Evolutionary conservation across 2,113 vertebrate genomes (phyloP).

Genomic region (Thomomys bottae): DNA sequence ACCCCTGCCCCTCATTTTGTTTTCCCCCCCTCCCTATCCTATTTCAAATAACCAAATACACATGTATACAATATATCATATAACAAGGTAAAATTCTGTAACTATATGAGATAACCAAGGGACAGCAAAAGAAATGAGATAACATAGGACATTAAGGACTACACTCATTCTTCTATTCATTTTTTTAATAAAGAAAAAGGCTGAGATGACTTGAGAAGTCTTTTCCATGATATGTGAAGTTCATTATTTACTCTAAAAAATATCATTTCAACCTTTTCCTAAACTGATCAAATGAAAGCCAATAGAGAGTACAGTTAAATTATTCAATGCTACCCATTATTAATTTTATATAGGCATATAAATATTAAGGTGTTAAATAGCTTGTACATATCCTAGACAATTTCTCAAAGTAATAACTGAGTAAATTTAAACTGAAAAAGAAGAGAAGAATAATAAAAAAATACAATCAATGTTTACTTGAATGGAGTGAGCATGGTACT

Average conservation of each 20-base stretch:
- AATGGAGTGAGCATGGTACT: not conserved
- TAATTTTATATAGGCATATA: slow-evolving; percentile 24
- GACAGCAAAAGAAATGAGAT: too few species aligned
- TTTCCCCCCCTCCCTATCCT: too few species aligned
- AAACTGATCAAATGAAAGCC: not conserved
- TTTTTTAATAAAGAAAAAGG: not conserved
- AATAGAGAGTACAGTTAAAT: not conserved
- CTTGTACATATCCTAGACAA: not conserved
- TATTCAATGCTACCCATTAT: not conserved
- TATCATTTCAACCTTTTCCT: not conserved
- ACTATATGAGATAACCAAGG: too few species aligned
- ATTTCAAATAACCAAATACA: too few species aligned
- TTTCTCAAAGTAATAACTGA: not conserved
- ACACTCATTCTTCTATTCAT: not conserved
- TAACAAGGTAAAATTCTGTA: too few species aligned
- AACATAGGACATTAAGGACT: not conserved
- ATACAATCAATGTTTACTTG: not conserved
- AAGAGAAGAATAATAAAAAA: not conserved
- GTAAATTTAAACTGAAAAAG: not conserved
- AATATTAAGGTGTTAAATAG: slow-evolving; percentile 5
- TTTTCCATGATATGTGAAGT: not conserved
- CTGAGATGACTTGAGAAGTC: not conserved
- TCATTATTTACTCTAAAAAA: slow-evolving; percentile 33
- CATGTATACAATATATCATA: too few species aligned
- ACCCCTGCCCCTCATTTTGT: too few species aligned